Percentiles rank a stretch among this genome's conserved stretches.
phyloP scores from a whole-genome alignment of 2,888 invertebrate genomes.

The Allygus modestus region DNA sequence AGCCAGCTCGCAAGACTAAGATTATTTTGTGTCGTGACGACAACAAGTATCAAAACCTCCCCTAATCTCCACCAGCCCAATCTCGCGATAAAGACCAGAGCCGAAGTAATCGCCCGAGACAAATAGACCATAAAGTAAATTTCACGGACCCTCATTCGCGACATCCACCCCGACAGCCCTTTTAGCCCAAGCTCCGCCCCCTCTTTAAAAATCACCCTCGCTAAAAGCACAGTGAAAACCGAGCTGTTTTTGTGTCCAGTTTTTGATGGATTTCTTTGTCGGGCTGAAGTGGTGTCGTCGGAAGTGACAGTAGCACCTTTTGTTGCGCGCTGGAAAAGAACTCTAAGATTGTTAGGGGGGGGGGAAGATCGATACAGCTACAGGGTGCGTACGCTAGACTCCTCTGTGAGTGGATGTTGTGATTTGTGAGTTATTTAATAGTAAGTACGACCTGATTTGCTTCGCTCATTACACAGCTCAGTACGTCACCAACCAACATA shows the following conservation, averaged over 20 bases:
- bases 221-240: conserved; percentile 63
- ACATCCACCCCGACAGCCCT: conserved; percentile 30
- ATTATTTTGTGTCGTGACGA: not conserved
- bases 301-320: conserved; percentile 62
- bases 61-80: conserved; percentile 37
- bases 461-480: not conserved
- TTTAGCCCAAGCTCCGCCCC: conserved; percentile 51
- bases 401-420: not conserved
- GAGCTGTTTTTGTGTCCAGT: conserved; percentile 62
- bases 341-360: conserved; percentile 43
- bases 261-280: conserved; percentile 64
- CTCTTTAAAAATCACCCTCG: conserved; percentile 61
- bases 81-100: conserved; percentile 43
- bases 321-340: conserved; percentile 59
- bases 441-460: not conserved
- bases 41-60: conserved; percentile 5
- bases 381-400: not conserved
- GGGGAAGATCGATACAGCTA: conserved; percentile 39
- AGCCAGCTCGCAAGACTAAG: not conserved
- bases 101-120: conserved; percentile 27
- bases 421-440: not conserved
- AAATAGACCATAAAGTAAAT: conserved; percentile 60
- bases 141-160: conserved; percentile 49
- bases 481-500: too few relatives aligned
- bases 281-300: conserved; percentile 61